Percentiles rank a stretch among this genome's conserved stretches.
Evolutionary conservation across 2,113 vertebrate species (phyloP).

Genomic region (Salvelinus namaycush): DNA sequence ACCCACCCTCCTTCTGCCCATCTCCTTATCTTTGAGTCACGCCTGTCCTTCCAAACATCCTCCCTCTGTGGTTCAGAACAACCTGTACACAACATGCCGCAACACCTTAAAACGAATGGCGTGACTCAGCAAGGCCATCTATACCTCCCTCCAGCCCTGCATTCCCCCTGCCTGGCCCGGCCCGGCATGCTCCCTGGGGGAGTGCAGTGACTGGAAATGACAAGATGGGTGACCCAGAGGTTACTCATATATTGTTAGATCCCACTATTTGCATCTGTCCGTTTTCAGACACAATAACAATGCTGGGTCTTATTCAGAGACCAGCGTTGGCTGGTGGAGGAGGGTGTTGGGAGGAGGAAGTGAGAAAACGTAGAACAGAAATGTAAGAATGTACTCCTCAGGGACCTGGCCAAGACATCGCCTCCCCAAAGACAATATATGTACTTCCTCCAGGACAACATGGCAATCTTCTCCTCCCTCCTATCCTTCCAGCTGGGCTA

Average conservation of each 20-base stretch:
- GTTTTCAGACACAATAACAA: conserved; percentile 57
- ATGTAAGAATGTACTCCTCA: conserved; percentile 36
- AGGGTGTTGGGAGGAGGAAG: conserved; percentile 9
- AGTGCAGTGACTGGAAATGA: conserved; percentile 38
- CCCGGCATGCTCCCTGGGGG: conserved; percentile 25
- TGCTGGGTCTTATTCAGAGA: conserved; percentile 11
- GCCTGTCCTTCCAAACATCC: neutral
- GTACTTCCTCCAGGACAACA: conserved; percentile 55
- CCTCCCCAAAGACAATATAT: conserved; percentile 46
- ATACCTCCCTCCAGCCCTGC: conserved; percentile 19
- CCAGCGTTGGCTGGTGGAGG: conserved; percentile 15
- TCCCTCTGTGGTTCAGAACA: conserved; percentile 10
- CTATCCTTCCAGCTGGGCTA: conserved; percentile 45
- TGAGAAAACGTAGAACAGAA: conserved; percentile 52
- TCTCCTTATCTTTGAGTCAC: conserved; percentile 8
- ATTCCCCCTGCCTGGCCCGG: conserved; percentile 5
- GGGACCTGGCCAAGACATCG: conserved; percentile 33
- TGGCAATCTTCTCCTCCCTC: conserved; percentile 47
- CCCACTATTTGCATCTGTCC: conserved; percentile 54
- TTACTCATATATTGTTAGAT: conserved; percentile 38
- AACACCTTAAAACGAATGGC: neutral
- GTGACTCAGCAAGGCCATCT: conserved; percentile 27
- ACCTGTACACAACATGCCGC: conserved; percentile 14
- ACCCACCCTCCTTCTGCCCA: neutral
- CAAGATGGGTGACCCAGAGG: conserved; percentile 21